These are phyloP conservation scores for Cheiracanthium punctorium DNA, from an alignment of 2,888 invertebrate species.

Conservation along the genomic window DNA sequence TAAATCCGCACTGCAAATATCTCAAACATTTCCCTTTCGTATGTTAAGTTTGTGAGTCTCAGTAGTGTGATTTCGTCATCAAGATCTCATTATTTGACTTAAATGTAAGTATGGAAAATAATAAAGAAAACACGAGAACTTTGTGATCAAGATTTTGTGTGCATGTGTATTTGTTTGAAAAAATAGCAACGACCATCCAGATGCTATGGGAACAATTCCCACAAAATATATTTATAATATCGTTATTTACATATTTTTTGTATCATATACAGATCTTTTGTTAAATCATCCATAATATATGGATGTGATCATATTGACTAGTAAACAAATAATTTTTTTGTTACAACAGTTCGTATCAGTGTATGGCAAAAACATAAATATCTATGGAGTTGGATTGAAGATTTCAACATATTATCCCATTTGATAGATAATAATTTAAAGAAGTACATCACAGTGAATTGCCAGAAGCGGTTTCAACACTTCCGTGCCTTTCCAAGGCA, in stretches of 20 bases:
- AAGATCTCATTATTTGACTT: too few relatives aligned
- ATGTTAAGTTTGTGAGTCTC: too few relatives aligned
- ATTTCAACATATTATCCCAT: not conserved
- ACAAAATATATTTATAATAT: slow-evolving; percentile 65
- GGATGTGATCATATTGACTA: slow-evolving; percentile 29
- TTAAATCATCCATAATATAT: slow-evolving; percentile 59
- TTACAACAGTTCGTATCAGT: slow-evolving; percentile 33
- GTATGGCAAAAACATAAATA: slow-evolving; percentile 31
- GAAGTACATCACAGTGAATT: slow-evolving; percentile 44
- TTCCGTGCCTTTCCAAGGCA: not conserved
- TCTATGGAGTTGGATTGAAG: slow-evolving; percentile 26
- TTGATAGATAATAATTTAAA: not conserved
- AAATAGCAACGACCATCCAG: not conserved
- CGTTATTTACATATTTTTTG: slow-evolving; percentile 53
- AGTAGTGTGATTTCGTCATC: too few relatives aligned
- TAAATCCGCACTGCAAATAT: too few relatives aligned
- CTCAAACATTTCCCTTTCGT: too few relatives aligned
- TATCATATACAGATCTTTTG: slow-evolving; percentile 27
- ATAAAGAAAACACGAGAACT: too few relatives aligned
- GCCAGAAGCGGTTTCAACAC: not conserved
- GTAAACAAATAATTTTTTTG: slow-evolving; percentile 59
- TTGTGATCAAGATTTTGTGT: too few relatives aligned
- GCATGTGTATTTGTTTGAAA: too few relatives aligned
- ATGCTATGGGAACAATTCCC: slow-evolving; percentile 55
- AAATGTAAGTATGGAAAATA: too few relatives aligned